Evolutionary conservation across 2,113 vertebrate species (phyloP), one percentile per base, ranked within the genome.

Genomic region (human (Homo sapiens)): DNA sequence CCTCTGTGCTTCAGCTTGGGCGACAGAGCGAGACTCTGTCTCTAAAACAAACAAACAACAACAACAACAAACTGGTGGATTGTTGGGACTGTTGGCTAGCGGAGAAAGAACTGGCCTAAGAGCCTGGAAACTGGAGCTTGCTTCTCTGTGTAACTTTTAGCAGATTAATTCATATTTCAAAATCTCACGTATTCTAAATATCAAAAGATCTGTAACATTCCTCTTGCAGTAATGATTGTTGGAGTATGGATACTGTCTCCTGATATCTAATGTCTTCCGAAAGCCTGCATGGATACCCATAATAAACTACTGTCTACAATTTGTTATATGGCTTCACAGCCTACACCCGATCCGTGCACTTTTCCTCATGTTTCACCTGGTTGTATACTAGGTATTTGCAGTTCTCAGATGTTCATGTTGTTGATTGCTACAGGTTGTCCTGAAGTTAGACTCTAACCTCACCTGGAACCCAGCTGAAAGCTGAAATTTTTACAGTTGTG

Each of bases 101-200:
- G 2, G 45, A 73, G 35, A 75, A 85, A 96, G n/a, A 40, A 68
- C 17, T 43, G 48, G 40, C 18, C 23, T 75, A 61, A 75, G 72
- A 86, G 61, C 30, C 2, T 76, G 80, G n/a, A 93, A 92, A n/a
- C 52, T 80, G 23, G 68, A 38, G 43, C 3, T 76, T 80, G 6
- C 43, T 90, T 80, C 75, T 85, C 79, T 68, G 16, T 96, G 13
- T 92, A 89, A 72, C 82, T 92, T 80, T 76, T 85, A 94, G 35
- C 55, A 93, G 57, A 30, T 59, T 88, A 76, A 59, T 88, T 92
- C 92, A 38, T 73, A 93, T 78, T 30, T 93, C 40, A 40, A 82
- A 25, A 76, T 85, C n/a, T 93, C n/a, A 48, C 5, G 16, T 93
- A 55, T 35, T 8, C 25, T 25, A 93, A 85, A 87, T 90, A 55